These are phyloP conservation scores for Ferrisia virgata DNA, from an alignment of 2,888 invertebrate species.

Conservation along the genomic window DNA sequence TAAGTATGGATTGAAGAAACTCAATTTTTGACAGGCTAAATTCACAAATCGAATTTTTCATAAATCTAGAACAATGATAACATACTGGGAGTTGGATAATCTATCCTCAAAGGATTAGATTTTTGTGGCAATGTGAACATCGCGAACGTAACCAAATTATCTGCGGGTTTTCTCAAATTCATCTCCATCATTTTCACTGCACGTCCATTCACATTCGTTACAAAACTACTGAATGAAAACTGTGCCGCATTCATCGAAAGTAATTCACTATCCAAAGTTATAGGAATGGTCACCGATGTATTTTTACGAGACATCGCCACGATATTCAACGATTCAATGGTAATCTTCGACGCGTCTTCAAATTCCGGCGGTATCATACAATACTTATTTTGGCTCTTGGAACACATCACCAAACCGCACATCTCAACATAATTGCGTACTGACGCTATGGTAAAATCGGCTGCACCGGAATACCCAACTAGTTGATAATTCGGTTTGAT, in stretches of 20 bases:
- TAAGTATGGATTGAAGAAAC: no score
- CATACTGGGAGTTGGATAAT: not conserved
- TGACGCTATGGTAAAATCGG: constrained; percentile 47
- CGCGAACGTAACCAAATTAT: constrained; percentile 51
- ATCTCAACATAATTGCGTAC: constrained; percentile 50
- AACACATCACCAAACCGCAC: constrained; percentile 52
- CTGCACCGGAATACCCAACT: constrained; percentile 52
- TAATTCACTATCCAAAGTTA: constrained; percentile 48
- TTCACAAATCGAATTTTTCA: no score
- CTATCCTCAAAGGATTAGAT: not conserved
- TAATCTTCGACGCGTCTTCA: constrained; percentile 51
- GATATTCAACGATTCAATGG: constrained; percentile 50
- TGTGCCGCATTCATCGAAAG: constrained; percentile 49
- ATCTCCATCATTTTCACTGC: constrained; percentile 48
- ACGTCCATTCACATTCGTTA: constrained; percentile 42
- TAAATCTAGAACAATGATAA: no score
- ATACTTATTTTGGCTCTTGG: constrained; percentile 38
- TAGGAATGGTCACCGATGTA: constrained; percentile 49
- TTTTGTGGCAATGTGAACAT: constrained; percentile 49
- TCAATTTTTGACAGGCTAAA: no score
- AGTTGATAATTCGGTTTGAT: constrained; percentile 51
- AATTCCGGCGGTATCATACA: constrained; percentile 50
- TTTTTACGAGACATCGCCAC: constrained; percentile 49
- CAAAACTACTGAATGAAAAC: constrained; percentile 48
- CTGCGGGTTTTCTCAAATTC: constrained; percentile 46